Evolutionary conservation across 2,888 invertebrate species (phyloP), one percentile per base, ranked within the genome.

Genomic region (Junonia oenone): DNA sequence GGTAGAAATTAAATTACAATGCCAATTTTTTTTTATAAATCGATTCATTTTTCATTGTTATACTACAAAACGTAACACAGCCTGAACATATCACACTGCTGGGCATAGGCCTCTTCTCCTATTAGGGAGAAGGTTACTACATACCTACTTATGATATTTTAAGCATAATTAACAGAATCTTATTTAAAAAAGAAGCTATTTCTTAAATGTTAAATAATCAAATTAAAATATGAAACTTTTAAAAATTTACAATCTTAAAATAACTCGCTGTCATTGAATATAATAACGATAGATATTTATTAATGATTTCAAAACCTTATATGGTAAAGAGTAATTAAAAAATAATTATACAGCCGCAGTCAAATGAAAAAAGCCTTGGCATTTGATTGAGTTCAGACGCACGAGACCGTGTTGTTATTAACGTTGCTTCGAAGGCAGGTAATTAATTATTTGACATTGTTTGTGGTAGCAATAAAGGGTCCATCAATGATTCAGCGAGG

Each of bases 371-470:
- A 50, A 45, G 51, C 53, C 61, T 55, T 51, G 53, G 52, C 46
- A 50, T 58, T 58, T 58, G 58, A 58, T 61, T 48, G 53, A 45
- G 47, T 38, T 26, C 57, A 43, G 22, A 43, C n/a, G 58, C 58
- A 38, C 22, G 62, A 58, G 59, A 51, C 47, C 52, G 38, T 40
- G 58, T 43, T 51, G 51, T 40, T 37, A 56, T 51, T 55, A 56
- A 46, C 35, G 48, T 55, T 45, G 26, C 47, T 56, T 47, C n/a
- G 48, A 46, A 48, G 55, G 48, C 45, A 49, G 73, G 76, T 84
- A 86, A 87, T 89, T 89, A 88, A 86, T 87, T 83, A 89, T 82
- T 81, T 75, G 78, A 75, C 75, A 76, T 73, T 68, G 76, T 73
- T 72, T 69, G 79, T 70, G 77, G 81, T 65, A 63, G 86, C 75